A percentile compares a stretch with the other conserved stretches of the same genome.
Conservation (phyloP, 2,888 invertebrate genomes). For the Pseudanteris insignis region DNA sequence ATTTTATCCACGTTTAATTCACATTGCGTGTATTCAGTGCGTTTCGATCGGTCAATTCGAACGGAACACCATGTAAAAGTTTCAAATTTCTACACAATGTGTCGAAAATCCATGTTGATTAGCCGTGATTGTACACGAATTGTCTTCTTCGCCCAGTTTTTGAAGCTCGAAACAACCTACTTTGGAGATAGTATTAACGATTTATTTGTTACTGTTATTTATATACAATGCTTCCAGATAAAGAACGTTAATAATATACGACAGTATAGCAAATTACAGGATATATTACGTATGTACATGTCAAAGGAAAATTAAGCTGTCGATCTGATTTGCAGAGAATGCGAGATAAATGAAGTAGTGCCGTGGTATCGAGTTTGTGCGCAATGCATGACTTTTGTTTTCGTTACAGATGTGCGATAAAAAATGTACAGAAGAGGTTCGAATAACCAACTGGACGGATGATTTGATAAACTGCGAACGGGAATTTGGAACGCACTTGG, state of each 20-base stretch:
- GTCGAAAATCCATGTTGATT: no score
- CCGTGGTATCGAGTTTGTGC: slow-evolving; percentile 29
- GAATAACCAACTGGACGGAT: slow-evolving; percentile 11
- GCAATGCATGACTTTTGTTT: slow-evolving; percentile 19
- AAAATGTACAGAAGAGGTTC: slow-evolving; percentile 12
- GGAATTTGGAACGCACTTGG: slow-evolving; percentile 10
- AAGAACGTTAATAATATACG: slow-evolving; percentile 24
- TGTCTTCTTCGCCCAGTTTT: no score
- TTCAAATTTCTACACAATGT: no score
- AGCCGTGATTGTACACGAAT: no score
- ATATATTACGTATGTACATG: slow-evolving; percentile 21
- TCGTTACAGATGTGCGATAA: slow-evolving; percentile 11
- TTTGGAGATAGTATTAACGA: slow-evolving; percentile 1
- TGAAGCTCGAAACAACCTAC: slow-evolving; percentile 2
- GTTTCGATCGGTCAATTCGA: no score
- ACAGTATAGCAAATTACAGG: slow-evolving; percentile 20
- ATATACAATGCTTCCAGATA: slow-evolving; percentile 24
- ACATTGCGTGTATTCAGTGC: no score
- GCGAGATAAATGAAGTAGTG: slow-evolving; percentile 25
- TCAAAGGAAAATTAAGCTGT: slow-evolving; percentile 33
- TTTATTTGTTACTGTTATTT: slow-evolving; percentile 10
- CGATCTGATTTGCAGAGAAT: slow-evolving; percentile 37
- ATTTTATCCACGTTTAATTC: no score
- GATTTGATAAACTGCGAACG: slow-evolving; percentile 17
- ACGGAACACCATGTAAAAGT: no score